Percentiles rank a stretch among this genome's conserved stretches.
Conservation (phyloP, 2,113 vertebrate genomes). For the Bettongia penicillata region DNA sequence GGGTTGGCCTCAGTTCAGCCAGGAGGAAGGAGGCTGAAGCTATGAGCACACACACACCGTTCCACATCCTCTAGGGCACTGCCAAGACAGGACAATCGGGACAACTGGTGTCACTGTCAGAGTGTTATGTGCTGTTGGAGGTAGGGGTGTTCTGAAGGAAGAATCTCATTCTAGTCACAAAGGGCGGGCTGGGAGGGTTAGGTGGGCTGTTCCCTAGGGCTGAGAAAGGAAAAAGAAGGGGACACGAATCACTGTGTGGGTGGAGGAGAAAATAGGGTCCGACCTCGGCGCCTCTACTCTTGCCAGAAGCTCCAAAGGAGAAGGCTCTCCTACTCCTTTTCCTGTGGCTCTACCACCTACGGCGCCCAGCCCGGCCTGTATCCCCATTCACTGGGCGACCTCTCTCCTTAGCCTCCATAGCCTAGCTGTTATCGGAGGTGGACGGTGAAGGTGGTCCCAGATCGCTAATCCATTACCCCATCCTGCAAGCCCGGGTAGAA, state of each 20-base stretch:
- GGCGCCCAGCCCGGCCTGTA: conserved; percentile 11
- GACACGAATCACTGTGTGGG: background rate
- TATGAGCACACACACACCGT: background rate
- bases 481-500: background rate
- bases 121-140: background rate
- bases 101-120: background rate
- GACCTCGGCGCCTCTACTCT: background rate
- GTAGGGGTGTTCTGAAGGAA: background rate
- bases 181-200: background rate
- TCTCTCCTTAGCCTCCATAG: conserved; percentile 51
- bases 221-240: background rate
- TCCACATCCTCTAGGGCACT: background rate
- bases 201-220: conserved; percentile 18
- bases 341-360: background rate
- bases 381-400: conserved; percentile 64
- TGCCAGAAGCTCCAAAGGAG: background rate
- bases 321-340: background rate
- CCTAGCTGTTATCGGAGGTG: background rate
- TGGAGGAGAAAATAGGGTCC: conserved; percentile 8
- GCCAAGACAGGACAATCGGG: background rate
- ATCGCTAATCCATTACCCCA: background rate
- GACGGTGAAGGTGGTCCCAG: background rate
- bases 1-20: background rate
- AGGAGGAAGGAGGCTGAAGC: background rate
- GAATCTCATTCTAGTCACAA: background rate